Conservation (phyloP, 2,797 vertebrate species). For the Cichlasoma orientale region DNA sequence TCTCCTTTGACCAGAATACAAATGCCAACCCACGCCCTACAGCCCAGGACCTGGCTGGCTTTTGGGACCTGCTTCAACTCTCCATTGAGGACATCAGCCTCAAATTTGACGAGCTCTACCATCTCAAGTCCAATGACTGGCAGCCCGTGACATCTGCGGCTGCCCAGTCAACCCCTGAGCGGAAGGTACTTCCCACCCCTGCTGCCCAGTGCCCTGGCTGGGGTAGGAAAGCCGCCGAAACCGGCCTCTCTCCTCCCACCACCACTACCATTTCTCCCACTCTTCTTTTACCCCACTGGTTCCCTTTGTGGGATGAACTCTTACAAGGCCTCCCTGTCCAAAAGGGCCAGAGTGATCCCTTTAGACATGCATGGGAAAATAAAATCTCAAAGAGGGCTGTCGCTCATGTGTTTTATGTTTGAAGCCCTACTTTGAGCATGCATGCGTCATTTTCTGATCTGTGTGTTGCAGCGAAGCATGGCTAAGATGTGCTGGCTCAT, state of each 20-base stretch:
- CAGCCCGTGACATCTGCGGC: conserved; percentile 76
- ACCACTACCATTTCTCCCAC: conserved; percentile 70
- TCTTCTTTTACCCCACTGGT: conserved; percentile 45
- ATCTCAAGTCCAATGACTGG: conserved; percentile 98
- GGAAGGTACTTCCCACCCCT: conserved; percentile 90
- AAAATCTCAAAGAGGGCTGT: conserved; percentile 70
- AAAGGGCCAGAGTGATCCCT: conserved; percentile 61
- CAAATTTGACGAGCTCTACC: conserved; percentile 99
- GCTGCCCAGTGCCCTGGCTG: conserved; percentile 82
- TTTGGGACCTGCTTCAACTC: conserved; percentile 99
- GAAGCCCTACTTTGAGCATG: conserved; percentile 75
- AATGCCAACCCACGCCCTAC: conserved; percentile 92
- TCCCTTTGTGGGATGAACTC: conserved; percentile 60
- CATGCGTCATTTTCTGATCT: conserved; percentile 55
- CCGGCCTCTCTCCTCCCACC: conserved; percentile 81
- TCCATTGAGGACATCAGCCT: conserved; percentile 99
- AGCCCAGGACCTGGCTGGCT: conserved; percentile 96
- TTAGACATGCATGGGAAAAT: conserved; percentile 74
- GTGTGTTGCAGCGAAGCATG: conserved; percentile 59
- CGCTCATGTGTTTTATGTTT: conserved; percentile 34
- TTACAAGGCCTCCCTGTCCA: conserved; percentile 54
- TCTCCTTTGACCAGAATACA: conserved; percentile 85
- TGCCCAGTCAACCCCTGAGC: conserved; percentile 86
- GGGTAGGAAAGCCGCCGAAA: conserved; percentile 83
- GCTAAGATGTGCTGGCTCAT: conserved; percentile 39